Evolutionary conservation across 2,113 vertebrate genomes (phyloP).

Genomic region (Vimba vimba): DNA sequence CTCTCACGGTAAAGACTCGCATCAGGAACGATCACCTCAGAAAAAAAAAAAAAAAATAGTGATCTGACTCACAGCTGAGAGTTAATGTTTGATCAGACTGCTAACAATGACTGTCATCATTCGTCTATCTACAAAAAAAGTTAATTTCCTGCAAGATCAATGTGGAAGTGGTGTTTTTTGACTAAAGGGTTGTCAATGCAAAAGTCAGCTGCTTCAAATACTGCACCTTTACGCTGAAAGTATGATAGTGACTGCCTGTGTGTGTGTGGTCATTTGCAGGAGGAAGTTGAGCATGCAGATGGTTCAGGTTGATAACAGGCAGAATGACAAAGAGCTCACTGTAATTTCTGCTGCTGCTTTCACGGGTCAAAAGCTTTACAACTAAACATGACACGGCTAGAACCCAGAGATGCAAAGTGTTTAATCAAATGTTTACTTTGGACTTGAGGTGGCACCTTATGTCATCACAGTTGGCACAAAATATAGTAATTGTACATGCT

Average conservation of each 20-base stretch:
- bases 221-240: background rate
- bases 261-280: constrained; percentile 14
- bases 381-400: constrained; percentile 29
- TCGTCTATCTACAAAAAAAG: background rate
- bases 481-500: background rate
- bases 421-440: background rate
- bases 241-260: background rate
- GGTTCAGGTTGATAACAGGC: constrained; percentile 22
- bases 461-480: background rate
- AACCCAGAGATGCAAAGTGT: constrained; percentile 28
- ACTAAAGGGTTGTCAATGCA: background rate
- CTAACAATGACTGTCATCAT: background rate
- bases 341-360: constrained; percentile 8
- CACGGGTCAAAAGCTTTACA: background rate
- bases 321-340: constrained; percentile 45
- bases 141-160: background rate
- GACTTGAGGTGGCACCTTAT: background rate
- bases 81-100: background rate
- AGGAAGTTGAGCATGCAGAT: constrained; percentile 42
- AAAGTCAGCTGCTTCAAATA: background rate
- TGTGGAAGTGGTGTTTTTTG: background rate
- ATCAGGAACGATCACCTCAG: background rate
- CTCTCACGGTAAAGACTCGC: background rate
- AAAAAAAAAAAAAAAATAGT: background rate
- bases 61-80: background rate